Evolutionary conservation across 2,888 invertebrate genomes (phyloP).

Genomic region (Epirrhoe alternata): DNA sequence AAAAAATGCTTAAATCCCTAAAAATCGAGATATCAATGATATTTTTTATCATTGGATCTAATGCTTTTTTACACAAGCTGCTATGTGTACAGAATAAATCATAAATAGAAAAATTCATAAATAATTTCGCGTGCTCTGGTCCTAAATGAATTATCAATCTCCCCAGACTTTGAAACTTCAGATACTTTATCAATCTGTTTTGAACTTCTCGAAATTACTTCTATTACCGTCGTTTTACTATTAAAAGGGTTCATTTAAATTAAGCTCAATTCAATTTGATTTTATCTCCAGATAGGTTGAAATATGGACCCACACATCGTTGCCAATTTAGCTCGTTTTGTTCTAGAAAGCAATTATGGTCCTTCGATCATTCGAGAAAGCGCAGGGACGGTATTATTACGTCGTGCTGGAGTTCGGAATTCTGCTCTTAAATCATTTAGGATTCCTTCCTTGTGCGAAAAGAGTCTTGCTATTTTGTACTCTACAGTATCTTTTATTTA

Average conservation of each 20-base stretch:
- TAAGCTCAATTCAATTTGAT: constrained; percentile 42
- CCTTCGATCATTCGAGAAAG: constrained; percentile 73
- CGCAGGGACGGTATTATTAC: constrained; percentile 50
- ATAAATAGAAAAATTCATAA: too few species aligned
- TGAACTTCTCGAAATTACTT: constrained; percentile 4
- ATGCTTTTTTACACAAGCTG: too few species aligned
- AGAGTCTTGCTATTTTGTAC: constrained; percentile 5
- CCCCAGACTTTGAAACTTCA: too few species aligned
- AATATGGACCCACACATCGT: constrained; percentile 40
- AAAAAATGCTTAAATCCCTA: too few species aligned
- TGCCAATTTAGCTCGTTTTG: constrained; percentile 70
- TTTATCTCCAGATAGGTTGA: constrained; percentile 38
- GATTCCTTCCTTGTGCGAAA: constrained; percentile 23
- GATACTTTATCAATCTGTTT: neutral
- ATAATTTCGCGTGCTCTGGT: too few species aligned
- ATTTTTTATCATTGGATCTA: too few species aligned
- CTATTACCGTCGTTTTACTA: neutral
- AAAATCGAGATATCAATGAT: too few species aligned
- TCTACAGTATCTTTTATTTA: neutral
- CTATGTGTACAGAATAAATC: too few species aligned
- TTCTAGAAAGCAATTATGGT: constrained; percentile 71
- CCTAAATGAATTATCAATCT: too few species aligned
- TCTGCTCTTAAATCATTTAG: constrained; percentile 31
- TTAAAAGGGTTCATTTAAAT: constrained; percentile 39
- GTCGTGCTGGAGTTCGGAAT: constrained; percentile 25